Conservation (phyloP, 2,888 invertebrate species). For the Andrena fulva region DNA sequence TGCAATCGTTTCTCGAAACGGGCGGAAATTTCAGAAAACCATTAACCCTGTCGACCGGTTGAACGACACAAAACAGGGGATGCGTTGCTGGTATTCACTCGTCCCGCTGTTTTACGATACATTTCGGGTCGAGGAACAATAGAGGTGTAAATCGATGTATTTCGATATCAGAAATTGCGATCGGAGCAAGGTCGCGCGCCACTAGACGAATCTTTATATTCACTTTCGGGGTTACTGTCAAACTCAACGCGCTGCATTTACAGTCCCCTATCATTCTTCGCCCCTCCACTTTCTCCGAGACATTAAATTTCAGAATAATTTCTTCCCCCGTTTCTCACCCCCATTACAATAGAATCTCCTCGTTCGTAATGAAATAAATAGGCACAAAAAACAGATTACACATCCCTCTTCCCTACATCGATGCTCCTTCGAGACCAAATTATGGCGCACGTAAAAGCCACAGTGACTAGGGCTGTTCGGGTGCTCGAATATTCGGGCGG, state of each 20-base stretch:
- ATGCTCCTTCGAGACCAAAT: too few species aligned
- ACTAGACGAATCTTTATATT: conserved; percentile 28
- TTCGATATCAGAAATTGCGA: conserved; percentile 54
- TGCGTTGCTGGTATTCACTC: conserved; percentile 34
- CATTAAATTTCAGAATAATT: too few species aligned
- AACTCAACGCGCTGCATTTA: neutral
- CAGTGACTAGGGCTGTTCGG: too few species aligned
- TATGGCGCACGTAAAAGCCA: neutral
- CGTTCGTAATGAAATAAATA: too few species aligned
- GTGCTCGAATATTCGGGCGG: too few species aligned
- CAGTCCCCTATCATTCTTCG: neutral
- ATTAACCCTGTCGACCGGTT: conserved; percentile 44
- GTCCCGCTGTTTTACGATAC: conserved; percentile 50
- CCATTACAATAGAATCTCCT: too few species aligned
- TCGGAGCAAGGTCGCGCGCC: conserved; percentile 45
- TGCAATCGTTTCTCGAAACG: neutral
- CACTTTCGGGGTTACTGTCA: conserved; percentile 44
- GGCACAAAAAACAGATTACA: too few species aligned
- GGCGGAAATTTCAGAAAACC: conserved; percentile 24
- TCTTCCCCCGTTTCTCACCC: too few species aligned
- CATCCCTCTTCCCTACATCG: too few species aligned
- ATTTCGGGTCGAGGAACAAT: conserved; percentile 50
- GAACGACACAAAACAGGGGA: conserved; percentile 30
- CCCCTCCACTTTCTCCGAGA: too few species aligned
- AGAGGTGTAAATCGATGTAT: conserved; percentile 51